phyloP scores from a whole-genome alignment of 2,797 vertebrate genomes.

The Dendrocincla fuliginosa region DNA sequence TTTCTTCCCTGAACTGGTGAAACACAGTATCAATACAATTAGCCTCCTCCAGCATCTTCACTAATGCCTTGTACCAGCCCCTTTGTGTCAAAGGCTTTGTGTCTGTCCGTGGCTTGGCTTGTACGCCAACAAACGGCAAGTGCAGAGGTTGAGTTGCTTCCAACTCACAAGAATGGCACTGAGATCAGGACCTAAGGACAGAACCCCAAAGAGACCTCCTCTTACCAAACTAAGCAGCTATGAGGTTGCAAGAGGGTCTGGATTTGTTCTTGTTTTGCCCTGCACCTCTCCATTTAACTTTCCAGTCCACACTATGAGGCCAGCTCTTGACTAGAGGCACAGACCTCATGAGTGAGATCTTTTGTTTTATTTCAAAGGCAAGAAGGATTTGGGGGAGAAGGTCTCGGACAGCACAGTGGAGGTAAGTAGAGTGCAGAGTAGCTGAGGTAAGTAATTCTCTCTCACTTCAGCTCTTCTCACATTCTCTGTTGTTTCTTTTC shows the following conservation, averaged over 20 bases:
- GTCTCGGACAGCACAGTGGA: conserved; percentile 90
- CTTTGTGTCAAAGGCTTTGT: background rate
- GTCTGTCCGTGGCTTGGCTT: background rate
- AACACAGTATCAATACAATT: background rate
- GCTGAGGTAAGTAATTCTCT: conserved; percentile 78
- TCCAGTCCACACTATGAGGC: background rate
- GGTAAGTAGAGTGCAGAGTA: conserved; percentile 88
- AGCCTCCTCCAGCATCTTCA: background rate
- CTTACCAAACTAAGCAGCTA: background rate
- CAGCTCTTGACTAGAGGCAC: background rate
- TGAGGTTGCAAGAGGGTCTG: background rate
- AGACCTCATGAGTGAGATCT: background rate
- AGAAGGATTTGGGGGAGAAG: conserved; percentile 89
- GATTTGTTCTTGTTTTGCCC: background rate
- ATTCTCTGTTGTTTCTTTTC: conserved; percentile 84
- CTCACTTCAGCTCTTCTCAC: conserved; percentile 80
- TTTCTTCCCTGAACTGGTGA: background rate
- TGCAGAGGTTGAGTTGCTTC: background rate
- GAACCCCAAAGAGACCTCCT: background rate
- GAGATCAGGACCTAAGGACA: background rate
- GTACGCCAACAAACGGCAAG: background rate
- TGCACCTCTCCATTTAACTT: background rate
- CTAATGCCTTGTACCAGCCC: background rate
- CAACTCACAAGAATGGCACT: background rate
- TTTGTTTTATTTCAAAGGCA: conserved; percentile 84